Conservation (phyloP, 1,140 invertebrate genomes). For the Lepidurus apus region DNA sequence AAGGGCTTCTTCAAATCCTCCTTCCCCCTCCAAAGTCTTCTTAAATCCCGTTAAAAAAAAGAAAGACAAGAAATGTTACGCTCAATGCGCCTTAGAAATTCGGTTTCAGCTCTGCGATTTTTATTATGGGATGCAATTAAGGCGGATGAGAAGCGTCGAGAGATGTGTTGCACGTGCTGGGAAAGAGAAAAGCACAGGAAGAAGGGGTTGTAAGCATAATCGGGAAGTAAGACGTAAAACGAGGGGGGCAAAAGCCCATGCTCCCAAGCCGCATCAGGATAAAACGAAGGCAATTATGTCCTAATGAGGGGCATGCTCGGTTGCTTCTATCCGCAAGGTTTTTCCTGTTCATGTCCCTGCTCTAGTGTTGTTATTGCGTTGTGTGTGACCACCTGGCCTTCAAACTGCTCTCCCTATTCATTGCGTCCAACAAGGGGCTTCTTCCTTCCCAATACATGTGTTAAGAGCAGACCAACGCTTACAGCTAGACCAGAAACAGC, state of each 20-base stretch:
- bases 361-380: background rate
- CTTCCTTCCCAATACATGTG: too few species aligned
- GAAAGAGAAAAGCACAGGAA: background rate
- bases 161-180: background rate
- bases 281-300: conserved; percentile 15
- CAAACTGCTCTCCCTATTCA: background rate
- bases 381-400: background rate
- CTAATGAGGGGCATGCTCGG: background rate
- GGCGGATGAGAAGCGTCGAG: background rate
- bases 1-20: background rate
- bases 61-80: background rate
- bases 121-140: background rate
- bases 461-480: too few species aligned
- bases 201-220: background rate
- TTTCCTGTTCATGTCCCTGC: background rate
- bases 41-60: background rate
- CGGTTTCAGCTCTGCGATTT: background rate
- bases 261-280: background rate
- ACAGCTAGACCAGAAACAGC: too few species aligned
- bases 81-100: background rate
- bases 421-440: background rate
- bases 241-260: background rate
- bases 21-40: background rate
- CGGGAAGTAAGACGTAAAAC: background rate
- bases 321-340: background rate